Conservation (phyloP, 2,113 vertebrate species). For the Onychorhynchus coronatus region DNA sequence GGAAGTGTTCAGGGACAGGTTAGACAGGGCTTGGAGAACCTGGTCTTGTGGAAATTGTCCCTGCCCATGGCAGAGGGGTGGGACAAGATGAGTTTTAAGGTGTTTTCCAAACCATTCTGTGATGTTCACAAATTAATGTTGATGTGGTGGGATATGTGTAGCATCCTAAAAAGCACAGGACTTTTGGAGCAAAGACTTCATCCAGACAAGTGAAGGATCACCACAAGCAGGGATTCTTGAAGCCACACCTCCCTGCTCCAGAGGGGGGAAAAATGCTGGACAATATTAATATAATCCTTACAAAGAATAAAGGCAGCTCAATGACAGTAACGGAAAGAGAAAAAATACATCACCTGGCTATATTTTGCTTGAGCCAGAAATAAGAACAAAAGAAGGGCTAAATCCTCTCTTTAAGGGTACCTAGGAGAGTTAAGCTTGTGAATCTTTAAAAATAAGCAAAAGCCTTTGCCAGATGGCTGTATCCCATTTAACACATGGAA, state of each 20-base stretch:
- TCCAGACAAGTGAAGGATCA: background rate
- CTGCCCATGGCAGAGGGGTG: background rate
- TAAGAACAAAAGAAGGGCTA: background rate
- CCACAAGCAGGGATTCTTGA: background rate
- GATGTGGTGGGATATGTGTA: background rate
- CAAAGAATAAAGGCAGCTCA: background rate
- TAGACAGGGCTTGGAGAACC: background rate
- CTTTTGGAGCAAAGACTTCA: background rate
- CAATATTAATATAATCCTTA: background rate
- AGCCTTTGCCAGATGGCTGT: background rate
- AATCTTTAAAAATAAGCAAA: background rate
- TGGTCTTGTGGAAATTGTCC: background rate
- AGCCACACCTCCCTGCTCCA: background rate
- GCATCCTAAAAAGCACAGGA: background rate
- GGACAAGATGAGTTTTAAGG: background rate
- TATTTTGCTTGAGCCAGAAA: background rate
- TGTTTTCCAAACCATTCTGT: background rate
- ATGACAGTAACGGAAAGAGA: background rate
- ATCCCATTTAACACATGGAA: background rate
- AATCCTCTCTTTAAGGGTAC: background rate
- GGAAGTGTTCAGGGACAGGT: background rate
- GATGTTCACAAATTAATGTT: background rate
- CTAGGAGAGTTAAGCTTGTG: background rate
- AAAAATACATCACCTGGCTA: background rate
- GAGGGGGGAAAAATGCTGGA: background rate